Conservation (phyloP, 1,140 invertebrate genomes). For the Lysiphlebus fabarum region DNA sequence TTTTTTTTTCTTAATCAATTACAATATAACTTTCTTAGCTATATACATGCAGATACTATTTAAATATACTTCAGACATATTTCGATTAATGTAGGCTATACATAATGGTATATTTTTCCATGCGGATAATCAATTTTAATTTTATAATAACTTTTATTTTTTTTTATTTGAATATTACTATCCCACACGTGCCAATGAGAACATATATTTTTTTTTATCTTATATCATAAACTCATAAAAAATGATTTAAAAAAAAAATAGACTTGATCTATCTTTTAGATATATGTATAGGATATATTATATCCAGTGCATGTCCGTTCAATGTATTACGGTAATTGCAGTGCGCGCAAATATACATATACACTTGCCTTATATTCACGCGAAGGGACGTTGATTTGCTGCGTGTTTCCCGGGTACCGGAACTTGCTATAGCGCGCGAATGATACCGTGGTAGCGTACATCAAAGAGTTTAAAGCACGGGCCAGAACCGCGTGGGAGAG, state of each 20-base stretch:
- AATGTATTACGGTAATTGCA: slow-evolving; percentile 47
- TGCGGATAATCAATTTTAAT: no score
- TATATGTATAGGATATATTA: neutral
- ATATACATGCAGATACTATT: no score
- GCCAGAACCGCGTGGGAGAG: slow-evolving; percentile 34
- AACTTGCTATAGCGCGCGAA: slow-evolving; percentile 16
- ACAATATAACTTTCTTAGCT: no score
- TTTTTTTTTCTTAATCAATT: no score
- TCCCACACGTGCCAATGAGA: no score
- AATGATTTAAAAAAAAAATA: slow-evolving; percentile 8
- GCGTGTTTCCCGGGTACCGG: slow-evolving; percentile 18
- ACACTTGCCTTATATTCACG: slow-evolving; percentile 5
- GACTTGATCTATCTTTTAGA: neutral
- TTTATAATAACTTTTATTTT: no score
- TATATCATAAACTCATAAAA: neutral
- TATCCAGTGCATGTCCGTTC: slow-evolving; percentile 26
- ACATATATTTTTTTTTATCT: no score
- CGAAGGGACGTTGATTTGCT: slow-evolving; percentile 23
- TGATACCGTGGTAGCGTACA: slow-evolving; percentile 5
- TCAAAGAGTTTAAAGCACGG: neutral
- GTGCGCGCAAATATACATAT: slow-evolving; percentile 9
- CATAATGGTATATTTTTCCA: no score
- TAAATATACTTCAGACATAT: no score
- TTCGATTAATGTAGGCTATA: no score
- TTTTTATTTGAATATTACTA: no score